Percentiles rank a stretch among this genome's conserved stretches.
These are phyloP conservation scores for Cygnus atratus DNA, from an alignment of 2,113 vertebrate species.

Conservation along the genomic window DNA sequence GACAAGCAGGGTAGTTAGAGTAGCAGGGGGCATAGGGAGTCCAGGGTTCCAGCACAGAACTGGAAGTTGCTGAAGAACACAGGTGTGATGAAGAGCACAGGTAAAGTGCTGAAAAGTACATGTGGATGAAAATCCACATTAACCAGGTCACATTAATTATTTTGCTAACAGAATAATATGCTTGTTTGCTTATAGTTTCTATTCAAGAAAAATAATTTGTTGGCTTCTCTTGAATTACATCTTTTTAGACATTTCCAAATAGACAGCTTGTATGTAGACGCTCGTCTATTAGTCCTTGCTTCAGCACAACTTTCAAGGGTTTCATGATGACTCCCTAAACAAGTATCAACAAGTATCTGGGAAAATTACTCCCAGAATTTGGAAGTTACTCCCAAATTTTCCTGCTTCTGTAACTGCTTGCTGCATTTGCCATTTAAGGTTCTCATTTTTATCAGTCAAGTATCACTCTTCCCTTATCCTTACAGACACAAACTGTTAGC, in stretches of 20 bases:
- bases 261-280: background rate
- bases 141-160: background rate
- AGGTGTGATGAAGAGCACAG: background rate
- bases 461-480: background rate
- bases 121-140: background rate
- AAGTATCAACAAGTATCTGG: background rate
- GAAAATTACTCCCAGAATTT: background rate
- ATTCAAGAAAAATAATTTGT: background rate
- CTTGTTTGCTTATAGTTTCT: background rate
- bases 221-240: background rate
- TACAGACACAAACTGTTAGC: conserved; percentile 50
- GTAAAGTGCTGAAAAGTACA: background rate
- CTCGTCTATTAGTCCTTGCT: background rate
- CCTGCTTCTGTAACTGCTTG: background rate
- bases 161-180: background rate
- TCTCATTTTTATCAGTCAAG: background rate
- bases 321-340: background rate
- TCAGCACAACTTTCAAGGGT: background rate
- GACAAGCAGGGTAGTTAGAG: background rate
- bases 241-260: background rate
- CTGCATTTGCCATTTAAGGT: background rate
- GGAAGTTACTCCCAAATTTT: background rate
- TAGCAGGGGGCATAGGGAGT: background rate
- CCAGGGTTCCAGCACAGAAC: background rate
- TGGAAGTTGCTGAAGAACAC: background rate